Percentiles rank a stretch among this genome's conserved stretches.
These are phyloP conservation scores for Brachionus plicatilis DNA, from an alignment of 1,140 invertebrate species.

Conservation along the genomic window DNA sequence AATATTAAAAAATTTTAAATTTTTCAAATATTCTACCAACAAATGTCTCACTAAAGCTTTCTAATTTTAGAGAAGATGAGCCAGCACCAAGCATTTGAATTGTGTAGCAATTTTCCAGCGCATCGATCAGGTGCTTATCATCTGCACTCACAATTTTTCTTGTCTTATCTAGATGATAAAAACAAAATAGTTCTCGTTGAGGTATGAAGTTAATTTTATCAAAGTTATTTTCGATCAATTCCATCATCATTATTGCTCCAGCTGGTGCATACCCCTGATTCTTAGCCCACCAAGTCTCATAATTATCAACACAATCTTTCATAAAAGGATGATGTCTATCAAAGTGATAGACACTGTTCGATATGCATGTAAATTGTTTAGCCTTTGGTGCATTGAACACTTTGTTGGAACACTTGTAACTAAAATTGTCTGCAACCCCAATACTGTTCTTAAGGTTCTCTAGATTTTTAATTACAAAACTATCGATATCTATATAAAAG, in stretches of 20 bases:
- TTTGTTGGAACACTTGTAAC: neutral
- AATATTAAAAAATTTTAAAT: neutral
- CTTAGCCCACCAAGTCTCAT: neutral
- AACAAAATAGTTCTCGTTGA: neutral
- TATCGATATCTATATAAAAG: neutral
- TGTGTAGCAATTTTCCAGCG: neutral
- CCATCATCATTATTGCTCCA: neutral
- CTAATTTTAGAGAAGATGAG: neutral
- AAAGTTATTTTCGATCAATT: neutral
- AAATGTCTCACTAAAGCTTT: neutral
- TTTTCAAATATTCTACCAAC: neutral
- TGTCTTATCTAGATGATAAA: neutral
- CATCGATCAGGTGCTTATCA: neutral
- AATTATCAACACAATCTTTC: neutral
- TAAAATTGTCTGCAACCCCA: neutral
- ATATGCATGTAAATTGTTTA: neutral
- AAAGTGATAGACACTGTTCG: neutral
- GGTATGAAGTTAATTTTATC: neutral
- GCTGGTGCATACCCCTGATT: neutral
- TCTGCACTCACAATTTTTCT: neutral
- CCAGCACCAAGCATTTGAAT: neutral
- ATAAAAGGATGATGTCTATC: neutral
- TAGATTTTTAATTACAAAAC: neutral
- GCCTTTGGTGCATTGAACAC: neutral
- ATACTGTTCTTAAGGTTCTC: neutral